Evolutionary conservation across 2,797 vertebrate genomes (phyloP), one percentile per base, ranked within the genome.

Genomic region (Erethizon dorsatum): DNA sequence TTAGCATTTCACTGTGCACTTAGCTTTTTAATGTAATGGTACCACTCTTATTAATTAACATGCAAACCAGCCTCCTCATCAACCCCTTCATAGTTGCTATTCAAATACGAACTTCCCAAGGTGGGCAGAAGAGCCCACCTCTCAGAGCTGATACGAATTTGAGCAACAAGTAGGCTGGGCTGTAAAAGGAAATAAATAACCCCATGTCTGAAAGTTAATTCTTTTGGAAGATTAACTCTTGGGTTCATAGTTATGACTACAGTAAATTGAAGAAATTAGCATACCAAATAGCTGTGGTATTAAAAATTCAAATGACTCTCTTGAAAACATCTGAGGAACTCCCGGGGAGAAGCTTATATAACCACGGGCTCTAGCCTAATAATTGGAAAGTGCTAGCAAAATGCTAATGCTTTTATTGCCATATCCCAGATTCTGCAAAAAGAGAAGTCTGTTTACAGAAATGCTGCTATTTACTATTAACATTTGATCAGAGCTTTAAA

Each of bases 251-350:
- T 28, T 75, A 73, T 15, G 37, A 94, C 73, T 61, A 45, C 1
- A 33, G 82, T 63, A 77, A 88, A 92, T 7, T 65, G 96, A 94
- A 88, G 71, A 93, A 88, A 94, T 82, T 67, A 96, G 79, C 96
- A 91, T 50, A 83, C 77, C 54, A 83, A 83, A 92, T 69, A 78
- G 95, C 79, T n/a, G 14, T 28, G 26, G 85, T 83, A 93, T 95
- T 91, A 97, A 97, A 95, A 95, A 96, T 97, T 92, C 93, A 95
- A 96, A 95, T 52, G 67, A 86, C 22, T 88, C 80, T 92, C 93
- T 97, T 69, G 47, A 78, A 89, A 90, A 67, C 22, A 75, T 31
- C 93, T 69, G 61, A 75, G 24, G 94, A 88, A 73, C 78, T 63
- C 33, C 90, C 89, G 13, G 57, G 54, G 69, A 84, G 92, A 80